Conservation (phyloP, 1,140 invertebrate genomes). For the Theocolax elegans region DNA sequence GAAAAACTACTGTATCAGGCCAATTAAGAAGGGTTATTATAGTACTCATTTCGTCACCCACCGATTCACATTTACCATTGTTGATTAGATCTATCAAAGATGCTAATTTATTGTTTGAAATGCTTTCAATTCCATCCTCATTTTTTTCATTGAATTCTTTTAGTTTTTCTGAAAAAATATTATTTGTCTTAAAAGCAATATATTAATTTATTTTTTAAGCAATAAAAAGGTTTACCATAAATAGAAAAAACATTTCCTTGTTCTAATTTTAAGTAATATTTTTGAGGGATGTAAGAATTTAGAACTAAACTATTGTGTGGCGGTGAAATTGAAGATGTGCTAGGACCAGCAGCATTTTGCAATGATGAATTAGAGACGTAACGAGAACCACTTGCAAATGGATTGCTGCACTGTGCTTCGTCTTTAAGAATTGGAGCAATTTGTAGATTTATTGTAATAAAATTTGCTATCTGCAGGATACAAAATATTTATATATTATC, state of each 20-base stretch:
- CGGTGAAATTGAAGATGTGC: slow-evolving; percentile 46
- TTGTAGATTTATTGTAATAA: slow-evolving; percentile 84
- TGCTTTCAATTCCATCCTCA: slow-evolving; percentile 60
- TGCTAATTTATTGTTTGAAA: slow-evolving; percentile 71
- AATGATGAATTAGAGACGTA: slow-evolving; percentile 72
- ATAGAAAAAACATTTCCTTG: slow-evolving; percentile 74
- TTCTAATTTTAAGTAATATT: slow-evolving; percentile 72
- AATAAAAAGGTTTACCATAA: slow-evolving; percentile 66
- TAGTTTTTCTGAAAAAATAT: slow-evolving; percentile 71
- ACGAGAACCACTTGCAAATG: slow-evolving; percentile 81
- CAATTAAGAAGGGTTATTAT: slow-evolving; percentile 79
- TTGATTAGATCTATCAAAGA: slow-evolving; percentile 72
- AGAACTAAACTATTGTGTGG: slow-evolving; percentile 23
- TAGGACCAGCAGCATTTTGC: slow-evolving; percentile 45
- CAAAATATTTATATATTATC: not conserved
- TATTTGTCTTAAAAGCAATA: not conserved
- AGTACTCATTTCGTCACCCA: slow-evolving; percentile 67
- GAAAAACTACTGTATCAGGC: slow-evolving; percentile 86
- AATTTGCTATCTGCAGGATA: slow-evolving; percentile 83
- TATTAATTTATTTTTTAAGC: not conserved
- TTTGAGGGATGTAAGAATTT: slow-evolving; percentile 58
- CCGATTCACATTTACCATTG: slow-evolving; percentile 53
- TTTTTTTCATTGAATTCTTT: slow-evolving; percentile 79
- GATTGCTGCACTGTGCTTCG: slow-evolving; percentile 74
- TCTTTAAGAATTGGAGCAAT: slow-evolving; percentile 51